Base-by-base conservation (phyloP, 2,888 invertebrate species). In the Eustalomyia histrio region DNA sequence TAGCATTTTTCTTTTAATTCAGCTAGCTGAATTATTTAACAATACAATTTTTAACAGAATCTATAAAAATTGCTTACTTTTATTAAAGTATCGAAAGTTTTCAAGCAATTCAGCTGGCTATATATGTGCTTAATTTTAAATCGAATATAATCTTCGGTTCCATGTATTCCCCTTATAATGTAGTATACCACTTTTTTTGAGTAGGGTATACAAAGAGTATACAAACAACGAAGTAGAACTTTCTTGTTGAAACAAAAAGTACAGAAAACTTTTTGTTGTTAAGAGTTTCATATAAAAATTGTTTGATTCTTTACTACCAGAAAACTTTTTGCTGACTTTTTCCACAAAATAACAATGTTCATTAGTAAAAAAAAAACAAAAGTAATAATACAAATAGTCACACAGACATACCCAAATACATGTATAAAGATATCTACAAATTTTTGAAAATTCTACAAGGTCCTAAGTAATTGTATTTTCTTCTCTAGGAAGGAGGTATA, bases 401-500 rank as follows among this genome's bases (percentile, higher is more conserved):
- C 6, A 14, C 43, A n/a, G 43, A 1, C n/a, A n/a, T n/a, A 14
- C 1, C n/a, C 43, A 47, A 47, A 47, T n/a, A 39, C 12, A 14
- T 39, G 14, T 14, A 47, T n/a, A 14, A 47, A n/a, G 43, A 47
- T n/a, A 47, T 47, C n/a, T 47, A 12, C 14, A 47, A 14, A 14
- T 47, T 47, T n/a, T n/a, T n/a, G 43, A n/a, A 47, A 47, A 47
- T n/a, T 47, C 43, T 47, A 47, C 43, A 47, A 47, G n/a, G 43
- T 47, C n/a, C 43, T 47, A 47, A 47, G 43, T 47, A 47, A 47
- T 47, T 47, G n/a, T 47, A n/a, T 47, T 47, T 47, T 47, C 6
- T 7, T 4, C 6, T 47, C 12, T 47, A 47, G 43, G 43, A 47
- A 47, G n/a, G 43, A 47, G 43, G n/a, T 10, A n/a, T 4, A n/a